Evolutionary conservation across 2,888 invertebrate species (phyloP).

Genomic region (Tillus elongatus): DNA sequence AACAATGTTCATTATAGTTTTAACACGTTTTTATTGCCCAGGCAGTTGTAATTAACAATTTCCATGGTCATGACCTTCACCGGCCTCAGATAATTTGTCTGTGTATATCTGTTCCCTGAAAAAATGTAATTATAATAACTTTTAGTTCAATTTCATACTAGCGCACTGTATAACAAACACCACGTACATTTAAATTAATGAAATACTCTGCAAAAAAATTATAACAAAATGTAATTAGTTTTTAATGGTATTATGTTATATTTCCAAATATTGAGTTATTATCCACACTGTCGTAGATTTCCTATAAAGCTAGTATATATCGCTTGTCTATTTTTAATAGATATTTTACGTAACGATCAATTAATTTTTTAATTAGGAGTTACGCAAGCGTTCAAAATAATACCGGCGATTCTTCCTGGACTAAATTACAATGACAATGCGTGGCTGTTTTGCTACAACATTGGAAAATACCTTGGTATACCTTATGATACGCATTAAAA

Average conservation of each 20-base stretch:
- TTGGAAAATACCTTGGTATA: too few species aligned
- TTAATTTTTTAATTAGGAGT: slow-evolving; percentile 1
- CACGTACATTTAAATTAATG: not conserved
- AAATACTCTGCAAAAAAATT: not conserved
- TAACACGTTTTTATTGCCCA: not conserved
- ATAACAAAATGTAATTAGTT: slow-evolving; percentile 27
- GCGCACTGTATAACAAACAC: too few species aligned
- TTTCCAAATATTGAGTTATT: not conserved
- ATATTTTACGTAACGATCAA: slow-evolving; percentile 3
- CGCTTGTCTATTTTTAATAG: not conserved
- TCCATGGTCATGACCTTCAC: slow-evolving; percentile 1
- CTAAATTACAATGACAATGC: too few species aligned
- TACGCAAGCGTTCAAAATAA: not conserved
- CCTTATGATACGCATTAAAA: too few species aligned
- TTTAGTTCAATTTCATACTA: not conserved
- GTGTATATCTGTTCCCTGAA: not conserved
- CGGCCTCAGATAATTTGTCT: not conserved
- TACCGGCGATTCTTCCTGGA: too few species aligned
- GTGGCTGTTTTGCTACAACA: too few species aligned
- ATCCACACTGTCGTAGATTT: not conserved
- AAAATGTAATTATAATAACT: not conserved
- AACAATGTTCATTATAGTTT: too few species aligned
- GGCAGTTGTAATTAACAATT: not conserved
- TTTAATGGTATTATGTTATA: slow-evolving; percentile 3
- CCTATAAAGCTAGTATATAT: too few species aligned